Conservation (phyloP, 1,140 invertebrate species). For the Euwallacea similis region DNA sequence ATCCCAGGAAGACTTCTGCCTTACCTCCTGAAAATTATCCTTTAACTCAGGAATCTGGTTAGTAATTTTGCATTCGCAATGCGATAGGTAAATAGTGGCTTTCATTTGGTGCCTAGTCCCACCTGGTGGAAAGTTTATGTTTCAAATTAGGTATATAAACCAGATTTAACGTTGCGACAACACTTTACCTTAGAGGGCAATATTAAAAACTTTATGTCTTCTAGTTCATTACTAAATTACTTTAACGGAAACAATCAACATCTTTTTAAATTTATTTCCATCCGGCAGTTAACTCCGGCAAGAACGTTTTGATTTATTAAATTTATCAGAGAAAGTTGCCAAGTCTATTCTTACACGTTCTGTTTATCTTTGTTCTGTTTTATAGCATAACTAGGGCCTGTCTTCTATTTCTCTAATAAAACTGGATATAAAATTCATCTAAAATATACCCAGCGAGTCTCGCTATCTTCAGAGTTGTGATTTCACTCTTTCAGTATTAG, state of each 20-base stretch:
- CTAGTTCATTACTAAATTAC: not conserved
- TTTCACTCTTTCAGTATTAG: slow-evolving; percentile 13
- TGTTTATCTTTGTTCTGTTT: slow-evolving; percentile 17
- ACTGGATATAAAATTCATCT: slow-evolving; percentile 9
- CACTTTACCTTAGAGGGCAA: not conserved
- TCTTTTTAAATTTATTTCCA: slow-evolving; percentile 3
- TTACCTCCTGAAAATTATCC: not conserved
- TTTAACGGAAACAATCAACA: slow-evolving; percentile 1
- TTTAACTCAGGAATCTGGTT: slow-evolving; percentile 5
- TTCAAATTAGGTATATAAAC: slow-evolving; percentile 7
- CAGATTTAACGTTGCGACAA: not conserved
- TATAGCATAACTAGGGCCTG: slow-evolving; percentile 2
- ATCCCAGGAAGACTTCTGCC: slow-evolving; percentile 1
- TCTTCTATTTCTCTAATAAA: slow-evolving; percentile 9
- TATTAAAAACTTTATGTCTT: slow-evolving; percentile 1
- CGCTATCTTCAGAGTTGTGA: slow-evolving; percentile 7
- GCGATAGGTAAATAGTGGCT: slow-evolving; percentile 11
- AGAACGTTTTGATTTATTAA: slow-evolving; percentile 16
- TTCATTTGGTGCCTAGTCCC: slow-evolving; percentile 1
- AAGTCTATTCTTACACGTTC: slow-evolving; percentile 3
- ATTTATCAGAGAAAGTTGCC: slow-evolving; percentile 20
- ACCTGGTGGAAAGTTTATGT: slow-evolving; percentile 3
- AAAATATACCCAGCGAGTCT: not conserved
- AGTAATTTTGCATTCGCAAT: slow-evolving; percentile 6
- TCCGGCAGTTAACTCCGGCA: not conserved